Base-by-base conservation (phyloP, 2,888 invertebrate species). In the Parnassius orleans region DNA sequence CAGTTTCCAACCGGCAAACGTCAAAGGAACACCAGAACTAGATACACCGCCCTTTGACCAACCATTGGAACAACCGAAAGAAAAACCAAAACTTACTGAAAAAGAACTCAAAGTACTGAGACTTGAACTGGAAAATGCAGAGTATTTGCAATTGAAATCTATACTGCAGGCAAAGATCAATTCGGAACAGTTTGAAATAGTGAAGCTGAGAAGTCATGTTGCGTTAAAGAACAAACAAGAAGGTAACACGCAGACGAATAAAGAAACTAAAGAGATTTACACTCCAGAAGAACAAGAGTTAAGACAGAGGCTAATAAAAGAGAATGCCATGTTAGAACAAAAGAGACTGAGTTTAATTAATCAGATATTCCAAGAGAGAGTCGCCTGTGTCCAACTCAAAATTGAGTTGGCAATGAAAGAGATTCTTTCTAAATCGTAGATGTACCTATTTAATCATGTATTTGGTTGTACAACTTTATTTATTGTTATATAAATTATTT, bases 121-220 rank as follows among this genome's bases (percentile, higher is more conserved):
- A 59, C 76, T 95, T 7, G 94, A 95, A 77, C 81, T 94, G n/a
- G 95, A 95, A 79, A 94, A 94, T 69, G 93, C 93, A 2, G 94
- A 94, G 69, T 90, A 95, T 65, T 79, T 95, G 42, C 94, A 94
- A 67, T 90, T 96, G 72, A 95, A 95, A 68, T 93, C 94, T 1
- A 90, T 94, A 54, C 81, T 96, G 11, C 94, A 94, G 76, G 93
- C 93, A 1, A 94, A 95, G 75, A 95, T 96, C 60, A 93, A 94
- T 74, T 93, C 93, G 0, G 96, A 96, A 83, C 94, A 93, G 71
- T 93, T 94, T 50, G 96, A 96, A 87, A 94, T 96, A 12, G 93
- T 94, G 33, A 93, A 93, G 67, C 83, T 95, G 14, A 92, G 93
- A 65, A 93, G 93, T 72, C 86, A 93, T 65, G 86, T 92, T 15